Conservation (phyloP, 1,140 invertebrate species). For the Formica exsecta region DNA sequence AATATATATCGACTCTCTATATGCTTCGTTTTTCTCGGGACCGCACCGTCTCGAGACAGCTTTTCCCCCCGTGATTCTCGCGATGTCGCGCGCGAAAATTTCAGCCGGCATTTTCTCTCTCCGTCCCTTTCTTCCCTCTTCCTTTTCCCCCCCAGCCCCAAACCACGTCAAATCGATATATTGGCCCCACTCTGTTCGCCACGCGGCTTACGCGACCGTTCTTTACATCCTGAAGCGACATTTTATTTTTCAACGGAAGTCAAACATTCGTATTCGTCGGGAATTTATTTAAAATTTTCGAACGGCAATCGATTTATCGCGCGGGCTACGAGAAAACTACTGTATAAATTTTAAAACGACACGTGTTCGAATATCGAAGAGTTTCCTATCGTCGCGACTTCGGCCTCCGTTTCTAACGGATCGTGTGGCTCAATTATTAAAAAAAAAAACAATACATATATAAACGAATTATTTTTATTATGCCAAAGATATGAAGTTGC, state of each 20-base stretch:
- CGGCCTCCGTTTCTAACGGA: background rate
- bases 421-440: background rate
- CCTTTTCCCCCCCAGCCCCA: too few relatives aligned
- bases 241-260: slow-evolving; percentile 38
- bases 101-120: background rate
- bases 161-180: slow-evolving; percentile 44
- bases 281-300: slow-evolving; percentile 51
- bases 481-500: too few relatives aligned
- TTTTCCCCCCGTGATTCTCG: slow-evolving; percentile 15
- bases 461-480: background rate
- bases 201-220: slow-evolving; percentile 48
- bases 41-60: background rate
- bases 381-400: background rate
- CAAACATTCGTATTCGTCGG: slow-evolving; percentile 42
- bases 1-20: background rate
- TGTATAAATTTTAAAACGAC: background rate
- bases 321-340: background rate
- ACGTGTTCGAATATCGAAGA: background rate
- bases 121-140: background rate
- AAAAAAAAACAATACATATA: background rate
- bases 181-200: slow-evolving; percentile 36
- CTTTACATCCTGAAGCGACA: slow-evolving; percentile 36
- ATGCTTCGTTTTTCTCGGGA: slow-evolving; percentile 13
- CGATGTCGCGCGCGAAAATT: slow-evolving; percentile 53
- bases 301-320: slow-evolving; percentile 24